Conservation (phyloP, 1,140 invertebrate genomes). For the Bombus balteatus region DNA sequence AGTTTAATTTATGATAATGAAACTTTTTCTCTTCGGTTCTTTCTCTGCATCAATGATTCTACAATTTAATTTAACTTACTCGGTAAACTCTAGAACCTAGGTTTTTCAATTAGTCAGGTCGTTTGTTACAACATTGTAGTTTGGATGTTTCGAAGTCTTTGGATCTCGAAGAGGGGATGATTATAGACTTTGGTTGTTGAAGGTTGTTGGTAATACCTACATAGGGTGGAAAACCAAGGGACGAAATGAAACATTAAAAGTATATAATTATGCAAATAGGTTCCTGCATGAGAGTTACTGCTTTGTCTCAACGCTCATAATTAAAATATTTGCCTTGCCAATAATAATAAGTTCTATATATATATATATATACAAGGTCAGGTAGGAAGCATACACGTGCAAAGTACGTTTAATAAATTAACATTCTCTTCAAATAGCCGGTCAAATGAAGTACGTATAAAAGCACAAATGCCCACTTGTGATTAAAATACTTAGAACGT, state of each 20-base stretch:
- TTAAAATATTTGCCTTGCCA: slow-evolving; percentile 47
- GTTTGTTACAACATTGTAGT: not conserved
- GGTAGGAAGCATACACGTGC: not conserved
- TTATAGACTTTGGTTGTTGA: not conserved
- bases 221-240: not conserved
- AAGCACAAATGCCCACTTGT: not conserved
- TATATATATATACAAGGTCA: not conserved
- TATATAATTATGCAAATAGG: slow-evolving; percentile 42
- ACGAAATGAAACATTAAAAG: not conserved
- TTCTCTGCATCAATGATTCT: not conserved
- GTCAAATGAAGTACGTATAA: not conserved
- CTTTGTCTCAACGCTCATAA: slow-evolving; percentile 14
- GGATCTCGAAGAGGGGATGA: not conserved
- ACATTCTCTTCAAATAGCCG: not conserved
- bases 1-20: not conserved
- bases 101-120: not conserved
- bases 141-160: not conserved
- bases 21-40: not conserved
- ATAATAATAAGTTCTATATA: slow-evolving; percentile 26
- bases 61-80: not conserved
- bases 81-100: not conserved
- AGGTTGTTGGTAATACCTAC: not conserved
- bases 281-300: not conserved
- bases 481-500: not conserved
- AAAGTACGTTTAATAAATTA: slow-evolving; percentile 26